These are phyloP conservation scores for Drosophila lacertosa DNA, from an alignment of 1,140 invertebrate species.

Conservation along the genomic window DNA sequence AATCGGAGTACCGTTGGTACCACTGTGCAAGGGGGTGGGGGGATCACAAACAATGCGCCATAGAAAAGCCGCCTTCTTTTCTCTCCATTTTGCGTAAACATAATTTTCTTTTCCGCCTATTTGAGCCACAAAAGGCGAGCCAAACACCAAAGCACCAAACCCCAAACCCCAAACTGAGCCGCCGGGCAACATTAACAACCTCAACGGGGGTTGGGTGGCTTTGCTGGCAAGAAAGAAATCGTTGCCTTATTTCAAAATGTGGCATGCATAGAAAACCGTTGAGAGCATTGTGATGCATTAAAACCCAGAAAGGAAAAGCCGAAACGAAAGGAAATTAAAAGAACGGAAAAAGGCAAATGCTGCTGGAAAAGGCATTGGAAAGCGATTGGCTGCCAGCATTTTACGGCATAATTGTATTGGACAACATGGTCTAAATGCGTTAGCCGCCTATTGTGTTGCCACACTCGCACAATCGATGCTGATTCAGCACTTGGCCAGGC, in stretches of 20 bases:
- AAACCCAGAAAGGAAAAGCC: constrained; percentile 9
- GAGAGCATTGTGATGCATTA: constrained; percentile 41
- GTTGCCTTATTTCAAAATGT: constrained; percentile 66
- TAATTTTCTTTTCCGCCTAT: constrained; percentile 83
- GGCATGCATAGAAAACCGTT: constrained; percentile 51
- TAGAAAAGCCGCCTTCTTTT: constrained; percentile 36
- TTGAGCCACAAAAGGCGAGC: constrained; percentile 67
- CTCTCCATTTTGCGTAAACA: constrained; percentile 67
- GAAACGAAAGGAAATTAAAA: neutral
- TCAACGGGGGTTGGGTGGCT: neutral
- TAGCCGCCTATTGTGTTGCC: constrained; percentile 11
- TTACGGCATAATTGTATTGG: constrained; percentile 51
- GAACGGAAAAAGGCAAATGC: constrained; percentile 18
- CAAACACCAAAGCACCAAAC: constrained; percentile 12
- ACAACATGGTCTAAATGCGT: constrained; percentile 50
- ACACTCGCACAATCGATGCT: constrained; percentile 29
- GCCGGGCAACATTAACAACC: neutral
- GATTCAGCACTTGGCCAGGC: constrained; percentile 42
- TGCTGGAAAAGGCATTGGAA: constrained; percentile 49
- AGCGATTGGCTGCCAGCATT: constrained; percentile 49
- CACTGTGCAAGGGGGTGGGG: constrained; percentile 20
- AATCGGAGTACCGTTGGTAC: constrained; percentile 27
- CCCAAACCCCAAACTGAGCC: neutral
- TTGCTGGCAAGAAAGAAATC: constrained; percentile 38
- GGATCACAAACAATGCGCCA: constrained; percentile 33